phyloP scores from a whole-genome alignment of 2,888 invertebrate species.

The Acleris literana region DNA sequence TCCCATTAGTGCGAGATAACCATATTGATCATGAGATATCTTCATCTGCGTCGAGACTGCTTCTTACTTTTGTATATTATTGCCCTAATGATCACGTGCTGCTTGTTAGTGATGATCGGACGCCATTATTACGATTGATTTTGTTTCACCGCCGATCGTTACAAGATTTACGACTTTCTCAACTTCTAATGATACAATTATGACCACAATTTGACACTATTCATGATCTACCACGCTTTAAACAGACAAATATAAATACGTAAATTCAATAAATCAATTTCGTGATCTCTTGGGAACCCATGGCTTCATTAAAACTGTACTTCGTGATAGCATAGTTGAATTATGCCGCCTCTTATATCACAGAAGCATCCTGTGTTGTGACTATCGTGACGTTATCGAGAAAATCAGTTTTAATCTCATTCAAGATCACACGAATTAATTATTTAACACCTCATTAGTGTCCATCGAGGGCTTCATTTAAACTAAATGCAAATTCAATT shows the following conservation, averaged over 20 bases:
- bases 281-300: not conserved
- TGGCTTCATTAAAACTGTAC: constrained; percentile 15
- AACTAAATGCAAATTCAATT: constrained; percentile 76
- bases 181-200: constrained; percentile 70
- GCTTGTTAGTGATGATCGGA: constrained; percentile 77
- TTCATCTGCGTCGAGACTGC: constrained; percentile 52
- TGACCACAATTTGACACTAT: constrained; percentile 53
- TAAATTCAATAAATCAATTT: not conserved
- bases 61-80: constrained; percentile 70
- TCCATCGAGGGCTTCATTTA: constrained; percentile 60
- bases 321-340: constrained; percentile 10
- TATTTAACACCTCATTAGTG: constrained; percentile 79
- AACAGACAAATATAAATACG: not conserved
- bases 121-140: constrained; percentile 72
- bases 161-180: constrained; percentile 74
- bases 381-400: constrained; percentile 61
- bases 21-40: constrained; percentile 78
- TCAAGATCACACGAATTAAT: constrained; percentile 73
- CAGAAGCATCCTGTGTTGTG: constrained; percentile 45
- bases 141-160: constrained; percentile 60
- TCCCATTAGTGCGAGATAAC: constrained; percentile 75
- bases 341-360: constrained; percentile 46
- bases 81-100: constrained; percentile 78
- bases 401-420: constrained; percentile 65
- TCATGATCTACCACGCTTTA: constrained; percentile 4